Percentiles rank a stretch among this genome's conserved stretches.
These are phyloP conservation scores for Mungos mungo DNA, from an alignment of 2,113 vertebrate genomes.

Conservation along the genomic window DNA sequence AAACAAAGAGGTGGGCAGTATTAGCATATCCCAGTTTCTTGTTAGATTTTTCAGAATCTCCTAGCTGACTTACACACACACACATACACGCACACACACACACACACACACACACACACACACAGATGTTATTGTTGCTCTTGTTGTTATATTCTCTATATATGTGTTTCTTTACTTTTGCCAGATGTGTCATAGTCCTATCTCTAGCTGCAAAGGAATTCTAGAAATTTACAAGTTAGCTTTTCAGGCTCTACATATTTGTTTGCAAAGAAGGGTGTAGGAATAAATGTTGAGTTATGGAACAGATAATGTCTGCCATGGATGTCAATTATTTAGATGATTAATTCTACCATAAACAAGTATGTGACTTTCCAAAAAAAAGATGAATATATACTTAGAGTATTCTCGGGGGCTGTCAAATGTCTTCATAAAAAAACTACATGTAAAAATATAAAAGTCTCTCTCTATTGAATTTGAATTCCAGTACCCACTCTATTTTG, in stretches of 20 bases:
- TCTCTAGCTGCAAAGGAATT: background rate
- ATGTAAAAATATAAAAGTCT: background rate
- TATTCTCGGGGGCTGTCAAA: background rate
- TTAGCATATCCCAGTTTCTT: background rate
- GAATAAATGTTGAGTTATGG: background rate
- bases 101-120: background rate
- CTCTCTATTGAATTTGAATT: background rate
- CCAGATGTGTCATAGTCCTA: too few relatives aligned
- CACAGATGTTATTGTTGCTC: background rate
- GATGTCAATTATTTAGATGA: background rate
- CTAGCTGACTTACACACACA: background rate
- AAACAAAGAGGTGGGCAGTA: background rate
- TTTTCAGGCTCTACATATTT: background rate
- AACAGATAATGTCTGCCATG: background rate
- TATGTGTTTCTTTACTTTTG: background rate
- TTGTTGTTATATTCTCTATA: background rate
- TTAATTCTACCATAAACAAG: background rate
- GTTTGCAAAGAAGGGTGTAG: background rate
- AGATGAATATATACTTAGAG: background rate
- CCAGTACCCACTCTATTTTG: background rate
- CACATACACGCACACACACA: background rate
- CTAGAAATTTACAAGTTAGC: background rate
- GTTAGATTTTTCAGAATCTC: background rate
- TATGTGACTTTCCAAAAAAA: background rate
- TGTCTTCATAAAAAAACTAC: background rate